phyloP scores from a whole-genome alignment of 2,888 invertebrate species.

The Spisula subtruncata region DNA sequence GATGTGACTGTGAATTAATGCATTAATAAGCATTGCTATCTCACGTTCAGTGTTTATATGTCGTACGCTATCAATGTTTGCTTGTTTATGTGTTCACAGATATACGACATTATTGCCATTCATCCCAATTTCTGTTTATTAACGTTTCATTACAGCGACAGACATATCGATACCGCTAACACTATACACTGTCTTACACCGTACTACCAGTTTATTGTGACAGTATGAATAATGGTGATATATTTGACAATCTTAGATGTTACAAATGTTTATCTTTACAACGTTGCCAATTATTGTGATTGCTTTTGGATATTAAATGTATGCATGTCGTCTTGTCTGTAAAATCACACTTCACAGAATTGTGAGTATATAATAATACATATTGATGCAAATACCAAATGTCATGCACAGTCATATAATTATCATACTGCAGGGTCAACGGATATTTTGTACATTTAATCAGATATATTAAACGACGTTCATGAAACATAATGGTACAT shows the following conservation, averaged over 20 bases:
- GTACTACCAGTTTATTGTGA: neutral
- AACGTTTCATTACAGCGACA: constrained; percentile 24
- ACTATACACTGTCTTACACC: neutral
- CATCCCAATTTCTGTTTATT: constrained; percentile 19
- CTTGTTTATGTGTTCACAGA: constrained; percentile 10
- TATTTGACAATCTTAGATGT: neutral
- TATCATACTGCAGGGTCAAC: too few relatives aligned
- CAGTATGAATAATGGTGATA: neutral
- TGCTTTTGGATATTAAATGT: neutral
- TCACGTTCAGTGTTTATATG: neutral
- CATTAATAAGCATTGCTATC: constrained; percentile 5
- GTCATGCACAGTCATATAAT: too few relatives aligned
- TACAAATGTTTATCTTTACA: neutral
- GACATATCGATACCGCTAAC: neutral
- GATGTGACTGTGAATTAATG: neutral
- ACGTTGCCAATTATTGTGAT: neutral
- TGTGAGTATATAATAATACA: too few relatives aligned
- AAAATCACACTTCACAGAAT: too few relatives aligned
- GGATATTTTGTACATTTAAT: too few relatives aligned
- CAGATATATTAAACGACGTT: too few relatives aligned
- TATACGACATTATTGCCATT: neutral
- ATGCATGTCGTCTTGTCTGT: too few relatives aligned
- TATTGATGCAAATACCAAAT: too few relatives aligned
- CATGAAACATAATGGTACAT: too few relatives aligned
- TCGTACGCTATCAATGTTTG: neutral